A percentile compares a stretch with the other conserved stretches of the same genome.
These are phyloP conservation scores for Eira barbara DNA, from an alignment of 2,113 vertebrate species.

Conservation along the genomic window DNA sequence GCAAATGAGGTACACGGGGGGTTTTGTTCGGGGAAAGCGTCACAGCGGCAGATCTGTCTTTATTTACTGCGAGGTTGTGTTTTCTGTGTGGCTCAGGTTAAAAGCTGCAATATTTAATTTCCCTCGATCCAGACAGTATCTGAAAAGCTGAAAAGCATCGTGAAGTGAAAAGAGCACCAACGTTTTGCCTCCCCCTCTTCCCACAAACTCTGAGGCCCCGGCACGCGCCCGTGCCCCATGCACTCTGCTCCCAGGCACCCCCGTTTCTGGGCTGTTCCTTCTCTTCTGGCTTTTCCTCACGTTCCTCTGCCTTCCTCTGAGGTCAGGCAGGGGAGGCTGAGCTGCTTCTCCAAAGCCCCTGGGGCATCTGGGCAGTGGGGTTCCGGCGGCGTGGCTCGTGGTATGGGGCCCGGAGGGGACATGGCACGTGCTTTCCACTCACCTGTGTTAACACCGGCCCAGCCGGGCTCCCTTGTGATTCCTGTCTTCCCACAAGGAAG, in stretches of 20 bases:
- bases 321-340: not conserved
- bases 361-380: not conserved
- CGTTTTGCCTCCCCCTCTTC: not conserved
- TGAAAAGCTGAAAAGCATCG: conserved; percentile 31
- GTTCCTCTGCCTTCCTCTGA: not conserved
- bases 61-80: conserved; percentile 81
- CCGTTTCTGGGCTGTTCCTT: not conserved
- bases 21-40: conserved; percentile 80
- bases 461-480: accelerated
- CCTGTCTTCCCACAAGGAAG: not conserved
- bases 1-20: conserved; percentile 70
- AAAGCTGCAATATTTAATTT: conserved; percentile 37
- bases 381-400: accelerated
- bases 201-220: not conserved
- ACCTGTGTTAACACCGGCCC: accelerated
- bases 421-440: accelerated
- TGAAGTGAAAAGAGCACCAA: not conserved
- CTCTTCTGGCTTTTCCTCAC: not conserved
- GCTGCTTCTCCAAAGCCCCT: not conserved
- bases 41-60: conserved; percentile 79
- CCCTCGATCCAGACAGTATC: not conserved
- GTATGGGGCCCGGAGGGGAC: accelerated
- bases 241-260: not conserved
- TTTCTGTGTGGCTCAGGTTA: conserved; percentile 6
- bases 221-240: too few species aligned